Base-by-base conservation (phyloP, 2,113 vertebrate species). In the Meleagris gallopavo region DNA sequence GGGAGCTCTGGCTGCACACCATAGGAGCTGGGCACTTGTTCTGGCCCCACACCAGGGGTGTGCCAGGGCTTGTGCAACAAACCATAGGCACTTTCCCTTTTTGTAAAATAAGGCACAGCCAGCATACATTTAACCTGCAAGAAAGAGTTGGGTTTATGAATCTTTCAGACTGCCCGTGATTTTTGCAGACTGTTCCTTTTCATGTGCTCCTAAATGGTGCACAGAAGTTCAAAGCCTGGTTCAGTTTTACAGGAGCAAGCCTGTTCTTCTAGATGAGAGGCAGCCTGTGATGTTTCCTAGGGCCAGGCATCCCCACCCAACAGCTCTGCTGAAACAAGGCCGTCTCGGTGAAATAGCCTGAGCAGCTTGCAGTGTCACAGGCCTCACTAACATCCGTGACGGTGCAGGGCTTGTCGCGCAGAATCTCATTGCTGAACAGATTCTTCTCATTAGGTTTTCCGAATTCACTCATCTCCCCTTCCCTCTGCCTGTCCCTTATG, bases 211-310 rank as follows among this genome's bases (percentile, higher is more conserved):
- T 66, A 72, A 86, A 40, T 38, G 85, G 83, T 58, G 88, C 86
- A 93, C 83, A 61, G 27, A 88, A 93, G 41, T 83, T 69, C 2
- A 2, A 94, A 94, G 66, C 32, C 84, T 57, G 81, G 86, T 90
- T 90, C 85, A 93, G 19, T 91, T 90, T 91, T 72, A 92, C 86
- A 95, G 83, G 70, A 94, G 85, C 86, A 75, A 95, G 95, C 90
- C 95, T 96, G 92, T 94, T 96, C 92, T 95, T 95, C 93, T 94
- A 45, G 76, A 83, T 86, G 58, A 76, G 75, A 83, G 71, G 75
- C 90, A 83, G 86, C 27, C 78, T 79, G 12, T n/a, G 82, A 79
- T 87, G 90, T 77, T 19, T 55, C 19, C 55, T 55, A 69, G 86
- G 81, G 95, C 85, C 83, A 82, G 78, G 78, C 73, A 66, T 76